Evolutionary conservation across 2,888 invertebrate genomes (phyloP).

Genomic region (Pinctada fucata): DNA sequence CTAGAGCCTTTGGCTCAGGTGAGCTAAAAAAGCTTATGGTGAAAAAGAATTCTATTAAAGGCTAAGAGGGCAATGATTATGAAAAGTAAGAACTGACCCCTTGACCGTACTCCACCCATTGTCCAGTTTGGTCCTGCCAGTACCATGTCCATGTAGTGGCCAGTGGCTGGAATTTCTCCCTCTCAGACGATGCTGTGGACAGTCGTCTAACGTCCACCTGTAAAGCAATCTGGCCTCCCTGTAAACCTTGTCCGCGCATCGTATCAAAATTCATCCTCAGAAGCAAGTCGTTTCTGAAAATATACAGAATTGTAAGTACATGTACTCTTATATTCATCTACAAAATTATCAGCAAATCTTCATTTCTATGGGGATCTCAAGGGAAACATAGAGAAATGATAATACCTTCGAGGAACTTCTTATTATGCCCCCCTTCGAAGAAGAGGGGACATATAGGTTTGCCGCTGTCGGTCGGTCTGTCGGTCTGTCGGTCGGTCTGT

Average conservation of each 20-base stretch:
- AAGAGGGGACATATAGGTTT: no score
- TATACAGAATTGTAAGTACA: no score
- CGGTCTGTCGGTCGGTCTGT: no score
- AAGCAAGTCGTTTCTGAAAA: neutral
- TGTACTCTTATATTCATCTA: no score
- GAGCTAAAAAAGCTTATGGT: neutral
- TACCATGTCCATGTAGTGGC: slow-evolving; percentile 58
- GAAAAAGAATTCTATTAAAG: no score
- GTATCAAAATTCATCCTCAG: slow-evolving; percentile 45
- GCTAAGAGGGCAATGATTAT: neutral
- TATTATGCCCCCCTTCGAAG: no score
- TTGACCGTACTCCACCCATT: slow-evolving; percentile 55
- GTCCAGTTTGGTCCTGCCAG: slow-evolving; percentile 48
- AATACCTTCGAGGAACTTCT: no score
- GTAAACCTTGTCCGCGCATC: slow-evolving; percentile 37
- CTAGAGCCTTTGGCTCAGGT: slow-evolving; percentile 1
- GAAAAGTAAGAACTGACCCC: slow-evolving; percentile 8
- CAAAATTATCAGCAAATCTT: no score
- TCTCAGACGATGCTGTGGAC: slow-evolving; percentile 51
- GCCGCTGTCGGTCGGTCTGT: no score
- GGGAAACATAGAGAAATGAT: no score
- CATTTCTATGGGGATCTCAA: no score
- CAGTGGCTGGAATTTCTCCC: slow-evolving; percentile 45
- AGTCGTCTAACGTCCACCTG: slow-evolving; percentile 43
- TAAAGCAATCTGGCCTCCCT: neutral